These are phyloP conservation scores for Gila orcuttii DNA, from an alignment of 2,113 vertebrate species.

Conservation along the genomic window DNA sequence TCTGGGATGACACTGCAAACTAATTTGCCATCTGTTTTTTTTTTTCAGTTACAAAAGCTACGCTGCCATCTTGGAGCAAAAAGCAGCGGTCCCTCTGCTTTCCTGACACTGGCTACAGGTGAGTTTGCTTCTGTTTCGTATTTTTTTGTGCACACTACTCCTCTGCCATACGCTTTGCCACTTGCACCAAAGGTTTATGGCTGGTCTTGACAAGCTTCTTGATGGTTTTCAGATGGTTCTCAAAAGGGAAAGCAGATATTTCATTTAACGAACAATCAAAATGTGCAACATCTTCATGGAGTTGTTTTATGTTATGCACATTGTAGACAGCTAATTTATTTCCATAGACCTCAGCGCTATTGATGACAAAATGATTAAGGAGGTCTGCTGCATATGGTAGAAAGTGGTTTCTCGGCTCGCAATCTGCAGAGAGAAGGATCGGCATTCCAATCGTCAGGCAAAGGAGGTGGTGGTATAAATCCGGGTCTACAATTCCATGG, in stretches of 20 bases:
- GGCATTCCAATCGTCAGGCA: constrained; percentile 21
- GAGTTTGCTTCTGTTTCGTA: too few species aligned
- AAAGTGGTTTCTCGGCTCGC: background rate
- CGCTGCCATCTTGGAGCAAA: background rate
- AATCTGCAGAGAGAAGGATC: constrained; percentile 22
- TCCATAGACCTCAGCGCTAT: constrained; percentile 15
- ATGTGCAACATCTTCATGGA: constrained; percentile 39
- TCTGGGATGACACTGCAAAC: background rate
- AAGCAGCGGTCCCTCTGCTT: constrained; percentile 14
- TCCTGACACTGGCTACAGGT: too few species aligned
- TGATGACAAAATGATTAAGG: constrained; percentile 20
- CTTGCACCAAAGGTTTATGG: constrained; percentile 47
- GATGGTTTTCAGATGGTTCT: constrained; percentile 42
- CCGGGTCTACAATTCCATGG: background rate
- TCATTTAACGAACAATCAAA: constrained; percentile 36
- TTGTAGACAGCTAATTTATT: constrained; percentile 37
- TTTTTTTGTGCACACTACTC: constrained; percentile 25
- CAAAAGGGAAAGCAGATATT: constrained; percentile 41
- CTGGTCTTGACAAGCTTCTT: constrained; percentile 32
- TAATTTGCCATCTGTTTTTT: constrained; percentile 9
- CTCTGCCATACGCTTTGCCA: constrained; percentile 41
- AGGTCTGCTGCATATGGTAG: constrained; percentile 5
- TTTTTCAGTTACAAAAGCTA: background rate
- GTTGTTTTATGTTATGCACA: constrained; percentile 33
- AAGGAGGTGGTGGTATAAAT: constrained; percentile 34